Evolutionary conservation across 2,888 invertebrate genomes (phyloP).

Genomic region (Petrolisthes manimaculis): DNA sequence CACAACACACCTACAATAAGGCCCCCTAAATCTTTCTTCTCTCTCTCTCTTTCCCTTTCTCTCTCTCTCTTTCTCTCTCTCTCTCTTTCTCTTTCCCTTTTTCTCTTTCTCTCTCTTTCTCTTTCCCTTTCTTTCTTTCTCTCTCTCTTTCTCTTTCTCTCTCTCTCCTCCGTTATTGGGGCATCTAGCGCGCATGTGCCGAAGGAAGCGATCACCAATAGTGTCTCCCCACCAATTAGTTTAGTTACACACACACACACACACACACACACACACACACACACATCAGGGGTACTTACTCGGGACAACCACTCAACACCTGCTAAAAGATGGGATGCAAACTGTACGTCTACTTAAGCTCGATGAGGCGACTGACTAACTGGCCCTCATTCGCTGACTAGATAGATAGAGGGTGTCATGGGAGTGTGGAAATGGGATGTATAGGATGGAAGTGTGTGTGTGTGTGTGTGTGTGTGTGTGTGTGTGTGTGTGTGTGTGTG

Average conservation of each 20-base stretch:
- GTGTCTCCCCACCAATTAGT: not conserved
- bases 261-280: slow-evolving; percentile 13
- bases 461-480: too few relatives aligned
- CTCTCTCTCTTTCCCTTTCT: not conserved
- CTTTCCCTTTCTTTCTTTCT: not conserved
- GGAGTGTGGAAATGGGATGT: too few relatives aligned
- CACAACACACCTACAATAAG: too few relatives aligned
- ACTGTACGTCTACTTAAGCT: too few relatives aligned
- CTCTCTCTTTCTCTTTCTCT: not conserved
- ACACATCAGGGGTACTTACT: not conserved
- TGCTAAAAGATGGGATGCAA: too few relatives aligned
- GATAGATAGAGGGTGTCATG: too few relatives aligned
- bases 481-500: too few relatives aligned
- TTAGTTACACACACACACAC: not conserved
- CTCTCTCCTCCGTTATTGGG: not conserved
- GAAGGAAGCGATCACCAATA: not conserved
- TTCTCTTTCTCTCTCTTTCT: not conserved
- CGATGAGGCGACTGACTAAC: too few relatives aligned
- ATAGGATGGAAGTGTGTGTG: too few relatives aligned
- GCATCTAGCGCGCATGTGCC: not conserved
- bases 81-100: slow-evolving; percentile 3
- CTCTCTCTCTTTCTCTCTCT: slow-evolving; percentile 21
- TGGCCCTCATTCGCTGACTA: too few relatives aligned
- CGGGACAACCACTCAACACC: too few relatives aligned
- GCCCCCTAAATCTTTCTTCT: not conserved